These are phyloP conservation scores for Meloe dianella DNA, from an alignment of 2,888 invertebrate genomes.

Conservation along the genomic window DNA sequence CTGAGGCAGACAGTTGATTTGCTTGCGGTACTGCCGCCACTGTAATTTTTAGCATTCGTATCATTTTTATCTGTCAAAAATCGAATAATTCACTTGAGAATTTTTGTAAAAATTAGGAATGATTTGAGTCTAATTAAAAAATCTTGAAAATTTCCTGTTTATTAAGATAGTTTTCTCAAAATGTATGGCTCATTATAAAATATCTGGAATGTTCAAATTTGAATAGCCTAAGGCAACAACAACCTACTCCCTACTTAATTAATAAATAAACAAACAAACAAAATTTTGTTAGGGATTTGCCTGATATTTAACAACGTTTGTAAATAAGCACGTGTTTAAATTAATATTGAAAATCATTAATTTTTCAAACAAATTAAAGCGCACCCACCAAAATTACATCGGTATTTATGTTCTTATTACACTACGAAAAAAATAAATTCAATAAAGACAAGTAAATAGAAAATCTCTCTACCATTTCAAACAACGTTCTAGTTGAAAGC, in stretches of 20 bases:
- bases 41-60: no score
- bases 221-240: neutral
- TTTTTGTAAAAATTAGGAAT: no score
- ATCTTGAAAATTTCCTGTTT: no score
- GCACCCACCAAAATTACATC: neutral
- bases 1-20: no score
- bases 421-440: neutral
- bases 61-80: no score
- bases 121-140: no score
- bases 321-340: neutral
- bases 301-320: neutral
- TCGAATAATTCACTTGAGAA: no score
- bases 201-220: neutral
- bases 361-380: neutral
- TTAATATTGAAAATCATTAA: neutral
- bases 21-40: no score
- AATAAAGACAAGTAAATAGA: neutral
- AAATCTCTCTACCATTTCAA: neutral
- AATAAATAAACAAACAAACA: neutral
- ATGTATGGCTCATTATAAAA: neutral
- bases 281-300: neutral
- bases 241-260: neutral
- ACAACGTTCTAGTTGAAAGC: neutral
- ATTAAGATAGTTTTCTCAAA: no score
- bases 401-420: neutral